Conservation (phyloP, 2,113 vertebrate genomes). For the Rhinichthys klamathensis region DNA sequence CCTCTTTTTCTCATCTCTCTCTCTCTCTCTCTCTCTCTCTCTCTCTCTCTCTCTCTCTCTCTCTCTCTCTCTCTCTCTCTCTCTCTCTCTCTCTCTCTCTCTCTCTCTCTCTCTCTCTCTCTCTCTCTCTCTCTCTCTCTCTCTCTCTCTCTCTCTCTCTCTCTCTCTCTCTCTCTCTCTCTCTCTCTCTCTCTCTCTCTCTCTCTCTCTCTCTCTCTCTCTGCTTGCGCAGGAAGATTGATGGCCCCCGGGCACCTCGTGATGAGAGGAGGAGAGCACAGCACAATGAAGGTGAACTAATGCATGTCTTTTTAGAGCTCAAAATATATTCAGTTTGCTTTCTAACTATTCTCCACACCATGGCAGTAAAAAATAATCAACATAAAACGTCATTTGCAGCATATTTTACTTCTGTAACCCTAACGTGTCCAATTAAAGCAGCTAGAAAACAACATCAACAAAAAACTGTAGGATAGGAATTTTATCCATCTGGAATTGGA, state of each 20-base stretch:
- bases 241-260: slow-evolving; percentile 84
- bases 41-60: no score
- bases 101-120: no score
- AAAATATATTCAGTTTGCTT: not conserved
- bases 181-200: slow-evolving; percentile 21
- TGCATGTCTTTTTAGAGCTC: not conserved
- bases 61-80: no score
- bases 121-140: no score
- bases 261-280: slow-evolving; percentile 89
- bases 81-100: no score
- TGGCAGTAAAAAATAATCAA: not conserved
- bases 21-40: not conserved
- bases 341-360: no score
- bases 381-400: not conserved
- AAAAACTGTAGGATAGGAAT: not conserved
- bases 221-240: slow-evolving; percentile 81
- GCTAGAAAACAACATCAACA: not conserved
- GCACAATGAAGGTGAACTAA: slow-evolving; percentile 87
- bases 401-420: not conserved
- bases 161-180: no score
- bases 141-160: slow-evolving; percentile 21
- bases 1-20: not conserved
- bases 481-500: not conserved
- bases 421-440: no score
- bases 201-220: not conserved